Conservation (phyloP, 2,797 vertebrate species). For the Numenius phaeopus region DNA sequence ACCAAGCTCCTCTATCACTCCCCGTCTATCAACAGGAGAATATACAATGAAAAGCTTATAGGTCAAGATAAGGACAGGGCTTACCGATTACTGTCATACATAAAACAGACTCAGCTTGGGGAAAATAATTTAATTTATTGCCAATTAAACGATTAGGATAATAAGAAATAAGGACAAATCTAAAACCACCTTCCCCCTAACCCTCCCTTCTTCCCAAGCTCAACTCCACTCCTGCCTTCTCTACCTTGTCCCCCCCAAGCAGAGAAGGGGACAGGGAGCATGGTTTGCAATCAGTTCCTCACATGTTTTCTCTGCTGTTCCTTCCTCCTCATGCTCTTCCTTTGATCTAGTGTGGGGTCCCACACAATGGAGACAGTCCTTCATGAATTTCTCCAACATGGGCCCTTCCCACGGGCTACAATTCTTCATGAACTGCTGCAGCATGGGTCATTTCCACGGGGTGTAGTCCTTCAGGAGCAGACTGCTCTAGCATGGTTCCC, state of each 20-base stretch:
- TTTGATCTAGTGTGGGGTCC: neutral
- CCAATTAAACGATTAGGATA: neutral
- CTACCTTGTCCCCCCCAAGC: accelerated
- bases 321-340: neutral
- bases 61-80: too few relatives aligned
- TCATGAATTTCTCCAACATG: neutral
- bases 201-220: neutral
- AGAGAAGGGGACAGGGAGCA: accelerated
- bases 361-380: neutral
- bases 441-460: accelerated
- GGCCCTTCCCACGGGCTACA: neutral
- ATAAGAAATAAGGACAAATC: neutral
- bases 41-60: neutral
- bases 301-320: accelerated
- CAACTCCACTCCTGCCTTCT: neutral
- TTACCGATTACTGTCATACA: neutral
- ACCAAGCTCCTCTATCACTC: neutral
- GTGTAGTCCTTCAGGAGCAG: neutral
- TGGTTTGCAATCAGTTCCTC: neutral
- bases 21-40: neutral
- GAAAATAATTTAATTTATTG: neutral
- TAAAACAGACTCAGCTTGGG: neutral
- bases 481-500: neutral
- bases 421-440: neutral
- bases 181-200: neutral